Conservation (phyloP, 2,113 vertebrate species). For the Lophochroa leadbeateri region DNA sequence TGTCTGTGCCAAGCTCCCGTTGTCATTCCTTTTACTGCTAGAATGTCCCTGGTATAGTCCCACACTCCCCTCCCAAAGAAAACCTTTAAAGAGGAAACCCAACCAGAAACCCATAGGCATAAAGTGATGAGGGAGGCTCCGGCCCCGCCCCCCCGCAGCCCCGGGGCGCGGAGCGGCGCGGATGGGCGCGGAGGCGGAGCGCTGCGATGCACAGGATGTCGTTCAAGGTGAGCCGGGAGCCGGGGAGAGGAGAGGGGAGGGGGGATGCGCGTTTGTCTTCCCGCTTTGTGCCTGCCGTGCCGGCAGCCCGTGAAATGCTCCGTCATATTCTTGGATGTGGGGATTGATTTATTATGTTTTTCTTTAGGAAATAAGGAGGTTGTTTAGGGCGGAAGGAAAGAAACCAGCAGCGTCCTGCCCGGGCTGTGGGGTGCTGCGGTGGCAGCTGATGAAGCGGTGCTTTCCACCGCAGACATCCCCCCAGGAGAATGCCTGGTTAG, state of each 20-base stretch:
- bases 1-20: too few species aligned
- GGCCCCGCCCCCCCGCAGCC: neutral
- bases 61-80: too few species aligned
- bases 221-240: constrained; percentile 44
- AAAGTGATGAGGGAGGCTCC: neutral
- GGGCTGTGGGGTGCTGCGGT: neutral
- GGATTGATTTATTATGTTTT: accelerated
- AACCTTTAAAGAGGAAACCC: neutral
- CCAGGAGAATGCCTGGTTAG: neutral
- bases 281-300: neutral
- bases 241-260: neutral
- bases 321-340: neutral
- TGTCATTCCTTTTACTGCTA: too few species aligned
- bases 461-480: neutral
- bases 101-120: neutral
- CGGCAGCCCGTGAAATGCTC: neutral
- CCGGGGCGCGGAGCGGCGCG: neutral
- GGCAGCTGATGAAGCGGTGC: neutral
- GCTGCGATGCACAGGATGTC: constrained; percentile 49
- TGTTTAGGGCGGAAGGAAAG: neutral
- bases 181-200: neutral
- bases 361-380: neutral
- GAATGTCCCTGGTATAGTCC: too few species aligned
- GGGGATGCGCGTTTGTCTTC: neutral
- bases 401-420: neutral